Evolutionary conservation across 2,888 invertebrate genomes (phyloP).

Genomic region (Volucella bombylans): DNA sequence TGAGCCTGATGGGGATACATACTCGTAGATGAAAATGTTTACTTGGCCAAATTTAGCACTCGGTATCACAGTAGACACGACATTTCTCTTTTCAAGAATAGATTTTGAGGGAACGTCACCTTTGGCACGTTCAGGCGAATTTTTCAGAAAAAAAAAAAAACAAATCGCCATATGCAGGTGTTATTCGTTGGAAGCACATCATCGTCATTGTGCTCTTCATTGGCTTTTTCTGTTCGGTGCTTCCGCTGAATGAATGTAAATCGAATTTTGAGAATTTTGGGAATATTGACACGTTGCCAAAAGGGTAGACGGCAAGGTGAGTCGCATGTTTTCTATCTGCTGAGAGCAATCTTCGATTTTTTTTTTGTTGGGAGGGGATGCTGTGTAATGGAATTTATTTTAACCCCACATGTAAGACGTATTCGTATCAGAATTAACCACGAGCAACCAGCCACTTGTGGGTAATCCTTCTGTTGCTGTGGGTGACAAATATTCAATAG

Average conservation of each 20-base stretch:
- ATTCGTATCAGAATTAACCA: too few species aligned
- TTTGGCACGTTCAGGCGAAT: slow-evolving; percentile 25
- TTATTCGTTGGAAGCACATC: slow-evolving; percentile 42
- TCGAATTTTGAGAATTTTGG: neutral
- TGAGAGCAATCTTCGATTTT: too few species aligned
- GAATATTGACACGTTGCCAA: slow-evolving; percentile 32
- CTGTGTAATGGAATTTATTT: too few species aligned
- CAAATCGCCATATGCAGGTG: slow-evolving; percentile 28
- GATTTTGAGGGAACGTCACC: neutral
- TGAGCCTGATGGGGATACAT: too few species aligned
- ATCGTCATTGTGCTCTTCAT: neutral
- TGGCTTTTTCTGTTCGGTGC: neutral
- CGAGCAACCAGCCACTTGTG: too few species aligned
- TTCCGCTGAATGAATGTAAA: neutral
- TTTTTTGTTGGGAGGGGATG: too few species aligned
- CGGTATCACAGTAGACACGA: too few species aligned
- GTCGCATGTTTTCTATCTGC: too few species aligned
- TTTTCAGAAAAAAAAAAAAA: neutral
- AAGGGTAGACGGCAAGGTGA: neutral
- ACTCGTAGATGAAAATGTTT: too few species aligned
- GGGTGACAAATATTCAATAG: neutral
- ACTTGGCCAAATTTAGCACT: too few species aligned
- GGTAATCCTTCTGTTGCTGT: neutral
- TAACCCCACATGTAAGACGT: too few species aligned
- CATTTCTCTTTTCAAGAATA: too few species aligned